A percentile compares a stretch with the other conserved stretches of the same genome.
These are phyloP conservation scores for Mixornis gularis DNA, from an alignment of 2,113 vertebrate species.

Conservation along the genomic window DNA sequence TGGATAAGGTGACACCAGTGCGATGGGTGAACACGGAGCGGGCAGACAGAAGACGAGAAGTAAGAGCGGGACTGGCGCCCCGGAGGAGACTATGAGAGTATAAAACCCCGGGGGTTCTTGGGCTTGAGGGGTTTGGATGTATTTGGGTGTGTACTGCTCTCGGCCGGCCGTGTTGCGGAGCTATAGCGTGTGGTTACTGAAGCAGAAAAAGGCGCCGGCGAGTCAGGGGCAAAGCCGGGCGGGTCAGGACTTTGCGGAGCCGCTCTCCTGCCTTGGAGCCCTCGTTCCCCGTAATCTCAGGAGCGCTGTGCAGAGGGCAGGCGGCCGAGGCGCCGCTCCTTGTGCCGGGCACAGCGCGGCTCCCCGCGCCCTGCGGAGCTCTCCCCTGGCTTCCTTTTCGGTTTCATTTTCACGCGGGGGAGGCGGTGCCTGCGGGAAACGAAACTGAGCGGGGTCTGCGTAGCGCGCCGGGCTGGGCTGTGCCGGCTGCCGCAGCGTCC, in stretches of 20 bases:
- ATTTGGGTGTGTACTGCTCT: accelerated
- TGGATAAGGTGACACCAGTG: not conserved
- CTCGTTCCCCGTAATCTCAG: too few relatives aligned
- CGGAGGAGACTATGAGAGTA: not conserved
- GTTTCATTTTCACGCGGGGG: not conserved
- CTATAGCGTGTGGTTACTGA: accelerated
- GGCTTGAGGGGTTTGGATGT: not conserved
- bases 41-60: not conserved
- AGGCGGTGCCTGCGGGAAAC: not conserved
- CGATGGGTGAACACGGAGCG: not conserved
- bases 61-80: not conserved
- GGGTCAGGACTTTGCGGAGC: too few relatives aligned
- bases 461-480: accelerated
- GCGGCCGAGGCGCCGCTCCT: not conserved
- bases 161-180: accelerated
- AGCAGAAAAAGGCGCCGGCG: accelerated
- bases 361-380: not conserved
- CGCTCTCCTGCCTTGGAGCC: not conserved
- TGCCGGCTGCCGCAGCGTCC: accelerated
- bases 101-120: not conserved
- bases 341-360: not conserved
- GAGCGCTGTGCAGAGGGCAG: not conserved
- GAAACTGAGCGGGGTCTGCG: not conserved
- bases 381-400: not conserved
- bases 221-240: accelerated